Base-by-base conservation (phyloP, 2,113 vertebrate species). In the Haplotaxodon microlepis region DNA sequence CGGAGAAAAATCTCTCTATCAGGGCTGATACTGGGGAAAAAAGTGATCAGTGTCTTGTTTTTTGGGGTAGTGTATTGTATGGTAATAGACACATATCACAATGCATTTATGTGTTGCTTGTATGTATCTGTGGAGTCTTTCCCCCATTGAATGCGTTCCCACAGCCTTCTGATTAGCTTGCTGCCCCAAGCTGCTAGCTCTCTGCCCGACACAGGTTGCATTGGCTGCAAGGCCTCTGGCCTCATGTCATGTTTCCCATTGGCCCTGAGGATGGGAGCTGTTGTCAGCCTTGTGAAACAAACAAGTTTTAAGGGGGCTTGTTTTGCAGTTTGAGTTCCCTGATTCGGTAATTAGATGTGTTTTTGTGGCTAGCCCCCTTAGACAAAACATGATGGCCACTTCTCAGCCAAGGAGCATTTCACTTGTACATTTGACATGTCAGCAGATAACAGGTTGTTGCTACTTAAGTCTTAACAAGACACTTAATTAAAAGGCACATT, bases 251-350 rank as follows among this genome's bases (percentile, higher is more conserved):
- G 85, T 66, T 42, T 90, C 51, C 21, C 19, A 63, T 94, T 91
- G 88, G 90, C 86, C 66, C 84, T 56, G 50, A 87, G 29, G 56
- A 92, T 36, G 56, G 21, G 45, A 90, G 56, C 61, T 69, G 85
- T 90, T 90, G 85, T 92, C 86, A 86, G 56, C 47, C 63, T 88
- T 71, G 85, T 81, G 86, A 87, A 81, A 84, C 45, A 82, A 90
- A 85, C 89, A 81, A 36, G 53, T 87, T 95, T 93, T 82, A 81
- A 80, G 59, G 54, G 50, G 21, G 83, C 59, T 90, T 90, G 76
- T 84, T 91, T 86, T 85, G 56, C 11, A 2, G 71, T 76, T 50
- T 11, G 34, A 59, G 79, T 57, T 66, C 42, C 54, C 66, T 76
- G 29, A 66, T 92, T 86, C 6, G 7, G 78, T 88, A 91, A 92